Percentiles rank a stretch among this genome's conserved stretches.
Conservation (phyloP, 2,888 invertebrate species). For the Andrena bucephala region DNA sequence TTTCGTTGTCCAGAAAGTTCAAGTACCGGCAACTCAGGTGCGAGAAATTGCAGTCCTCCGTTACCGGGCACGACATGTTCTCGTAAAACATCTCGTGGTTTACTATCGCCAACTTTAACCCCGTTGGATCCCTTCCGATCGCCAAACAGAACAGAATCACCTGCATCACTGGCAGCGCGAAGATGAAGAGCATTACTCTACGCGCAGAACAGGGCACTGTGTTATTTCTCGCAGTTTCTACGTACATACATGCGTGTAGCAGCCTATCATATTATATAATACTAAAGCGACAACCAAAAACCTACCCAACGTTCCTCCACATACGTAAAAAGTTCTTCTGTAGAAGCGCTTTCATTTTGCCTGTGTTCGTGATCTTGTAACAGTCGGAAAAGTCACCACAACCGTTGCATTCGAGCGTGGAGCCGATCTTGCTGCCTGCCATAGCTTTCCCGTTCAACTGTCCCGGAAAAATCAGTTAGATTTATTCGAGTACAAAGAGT, state of each 20-base stretch:
- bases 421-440: slow-evolving; percentile 82
- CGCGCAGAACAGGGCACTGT: neutral
- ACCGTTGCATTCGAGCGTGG: slow-evolving; percentile 87
- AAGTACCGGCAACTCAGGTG: slow-evolving; percentile 93
- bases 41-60: slow-evolving; percentile 89
- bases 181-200: slow-evolving; percentile 95
- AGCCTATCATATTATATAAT: neutral
- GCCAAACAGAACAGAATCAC: slow-evolving; percentile 97
- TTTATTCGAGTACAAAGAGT: neutral
- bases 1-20: slow-evolving; percentile 90
- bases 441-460: slow-evolving; percentile 83
- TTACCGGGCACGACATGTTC: slow-evolving; percentile 85
- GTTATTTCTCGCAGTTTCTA: no score
- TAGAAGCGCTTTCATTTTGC: slow-evolving; percentile 93
- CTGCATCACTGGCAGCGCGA: slow-evolving; percentile 97
- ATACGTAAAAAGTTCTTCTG: slow-evolving; percentile 95
- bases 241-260: no score
- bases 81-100: slow-evolving; percentile 88
- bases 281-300: slow-evolving; percentile 12
- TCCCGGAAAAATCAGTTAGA: neutral
- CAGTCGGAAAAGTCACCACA: slow-evolving; percentile 87
- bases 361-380: slow-evolving; percentile 90
- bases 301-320: slow-evolving; percentile 95
- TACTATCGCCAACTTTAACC: slow-evolving; percentile 92
- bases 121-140: slow-evolving; percentile 94